These are phyloP conservation scores for Neotoxoptera formosana DNA, from an alignment of 1,140 invertebrate genomes.

Conservation along the genomic window DNA sequence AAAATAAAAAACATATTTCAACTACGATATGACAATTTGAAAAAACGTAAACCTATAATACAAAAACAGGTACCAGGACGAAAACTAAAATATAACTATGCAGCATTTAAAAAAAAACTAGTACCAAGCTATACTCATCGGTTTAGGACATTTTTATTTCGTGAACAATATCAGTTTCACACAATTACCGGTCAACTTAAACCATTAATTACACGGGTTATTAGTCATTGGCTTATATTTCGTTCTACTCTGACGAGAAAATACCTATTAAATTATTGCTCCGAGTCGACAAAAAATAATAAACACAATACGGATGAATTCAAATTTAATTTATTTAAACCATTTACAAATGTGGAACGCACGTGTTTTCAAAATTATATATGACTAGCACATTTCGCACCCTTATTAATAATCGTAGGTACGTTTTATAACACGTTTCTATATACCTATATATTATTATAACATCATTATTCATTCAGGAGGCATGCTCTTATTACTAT, in stretches of 20 bases:
- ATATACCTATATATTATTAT: not conserved
- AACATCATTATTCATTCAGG: not conserved
- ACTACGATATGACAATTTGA: not conserved
- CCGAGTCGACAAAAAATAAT: not conserved
- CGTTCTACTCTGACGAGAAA: not conserved
- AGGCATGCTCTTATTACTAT: constrained; percentile 3
- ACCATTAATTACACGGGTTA: not conserved
- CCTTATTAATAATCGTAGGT: not conserved
- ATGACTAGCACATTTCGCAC: not conserved
- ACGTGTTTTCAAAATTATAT: not conserved
- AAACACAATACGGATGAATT: not conserved
- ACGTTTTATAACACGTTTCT: not conserved
- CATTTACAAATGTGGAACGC: not conserved
- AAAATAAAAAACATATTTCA: not conserved
- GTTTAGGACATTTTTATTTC: not conserved
- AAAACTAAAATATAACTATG: not conserved
- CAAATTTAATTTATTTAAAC: not conserved
- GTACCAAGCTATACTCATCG: not conserved
- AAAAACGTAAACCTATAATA: not conserved
- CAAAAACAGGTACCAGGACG: not conserved
- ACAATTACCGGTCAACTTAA: too few relatives aligned
- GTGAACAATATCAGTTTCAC: not conserved
- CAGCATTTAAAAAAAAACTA: not conserved
- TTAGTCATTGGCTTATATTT: not conserved
- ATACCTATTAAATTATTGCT: not conserved